Evolutionary conservation across 2,888 invertebrate genomes (phyloP), one percentile per base, ranked within the genome.

Genomic region (Protula sp.): DNA sequence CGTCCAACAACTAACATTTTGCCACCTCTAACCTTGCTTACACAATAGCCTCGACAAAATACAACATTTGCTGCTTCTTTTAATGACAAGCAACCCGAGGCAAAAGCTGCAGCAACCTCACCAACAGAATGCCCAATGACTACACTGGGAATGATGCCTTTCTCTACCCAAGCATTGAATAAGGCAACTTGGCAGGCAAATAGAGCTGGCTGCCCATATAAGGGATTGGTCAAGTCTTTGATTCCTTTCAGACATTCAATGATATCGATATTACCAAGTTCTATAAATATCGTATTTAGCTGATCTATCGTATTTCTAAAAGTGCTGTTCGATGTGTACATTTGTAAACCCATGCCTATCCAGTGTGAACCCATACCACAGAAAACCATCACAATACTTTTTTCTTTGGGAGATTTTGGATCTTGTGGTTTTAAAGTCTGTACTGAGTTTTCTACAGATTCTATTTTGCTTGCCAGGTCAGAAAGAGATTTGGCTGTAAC

Each of bases 321-420:
- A 0, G 66, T 56, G 1, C 50, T 30, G 28, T 62, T 59, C 30
- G 54, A 54, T 19, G 45, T 5, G 56, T 72, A 62, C 54, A 74
- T 30, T 50, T 70, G 67, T 50, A 56, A 54, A 51, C 73, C 70
- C 75, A 75, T 75, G 3, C 72, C 72, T 24, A 57, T 58, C 73
- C 73, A 74, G 5, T 66, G 56, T 22, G 73, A 73, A 4, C 75
- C 74, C 55, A 73, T 72, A 1, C 75, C 74, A 63, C 72, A 67
- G 57, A 69, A 75, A 2, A 74, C 72, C 54, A 71, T 74, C 3
- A 72, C 57, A 5, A 70, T 47, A 5, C 61, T 38, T 9, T 19
- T 14, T 9, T 14, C 38, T 38, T 38, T 38, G 38, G 9, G 9
- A 38, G 38, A 9, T 38, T 38, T 38, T 38, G 38, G 19, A 9